These are phyloP conservation scores for Pelodytes ibericus DNA, from an alignment of 2,797 vertebrate species.

Conservation along the genomic window DNA sequence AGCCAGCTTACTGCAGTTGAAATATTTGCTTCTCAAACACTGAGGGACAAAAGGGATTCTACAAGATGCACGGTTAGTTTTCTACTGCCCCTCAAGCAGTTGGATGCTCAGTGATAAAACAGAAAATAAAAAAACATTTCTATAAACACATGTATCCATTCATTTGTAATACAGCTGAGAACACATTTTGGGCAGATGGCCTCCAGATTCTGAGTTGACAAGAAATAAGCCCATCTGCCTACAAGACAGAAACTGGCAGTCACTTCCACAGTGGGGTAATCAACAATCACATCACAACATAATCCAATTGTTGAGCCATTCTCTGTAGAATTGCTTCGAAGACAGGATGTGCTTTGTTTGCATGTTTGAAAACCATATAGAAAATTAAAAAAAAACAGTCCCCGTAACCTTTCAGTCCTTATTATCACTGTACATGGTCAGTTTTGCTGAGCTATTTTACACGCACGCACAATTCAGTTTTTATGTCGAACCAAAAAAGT, in stretches of 20 bases:
- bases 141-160: slow-evolving; percentile 19
- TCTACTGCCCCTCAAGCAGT: background rate
- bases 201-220: slow-evolving; percentile 24
- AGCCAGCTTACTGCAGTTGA: too few species aligned
- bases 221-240: slow-evolving; percentile 39
- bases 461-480: background rate
- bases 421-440: background rate
- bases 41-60: background rate
- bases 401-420: background rate
- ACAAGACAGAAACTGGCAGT: slow-evolving; percentile 27
- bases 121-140: background rate
- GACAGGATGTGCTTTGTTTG: slow-evolving; percentile 11
- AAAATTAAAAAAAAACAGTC: background rate
- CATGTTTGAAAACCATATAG: background rate
- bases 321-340: slow-evolving; percentile 13
- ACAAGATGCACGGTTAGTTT: background rate
- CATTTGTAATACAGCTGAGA: slow-evolving; percentile 27
- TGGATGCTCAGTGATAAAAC: background rate
- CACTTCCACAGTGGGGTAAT: slow-evolving; percentile 25
- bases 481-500: background rate
- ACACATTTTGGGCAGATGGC: slow-evolving; percentile 47
- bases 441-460: background rate
- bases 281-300: slow-evolving; percentile 44
- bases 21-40: background rate
- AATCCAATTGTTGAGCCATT: slow-evolving; percentile 41